Evolutionary conservation across 2,797 vertebrate species (phyloP).

Genomic region (Phalanger gymnotis): DNA sequence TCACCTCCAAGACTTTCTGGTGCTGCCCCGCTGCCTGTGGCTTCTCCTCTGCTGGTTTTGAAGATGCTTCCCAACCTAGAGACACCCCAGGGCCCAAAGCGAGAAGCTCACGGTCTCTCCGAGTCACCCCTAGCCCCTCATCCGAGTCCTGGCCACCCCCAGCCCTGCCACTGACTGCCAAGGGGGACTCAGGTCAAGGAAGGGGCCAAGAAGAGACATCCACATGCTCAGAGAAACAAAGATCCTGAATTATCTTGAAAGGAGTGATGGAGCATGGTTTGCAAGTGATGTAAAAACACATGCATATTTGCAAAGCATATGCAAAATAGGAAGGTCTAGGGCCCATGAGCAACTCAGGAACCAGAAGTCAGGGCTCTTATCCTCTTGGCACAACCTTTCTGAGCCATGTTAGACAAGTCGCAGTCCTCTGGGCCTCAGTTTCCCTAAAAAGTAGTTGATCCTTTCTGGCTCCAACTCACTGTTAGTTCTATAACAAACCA

Average conservation of each 20-base stretch:
- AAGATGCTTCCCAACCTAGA: neutral
- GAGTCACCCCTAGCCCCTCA: neutral
- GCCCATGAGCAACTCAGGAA: neutral
- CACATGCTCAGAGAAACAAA: neutral
- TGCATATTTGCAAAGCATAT: too few relatives aligned
- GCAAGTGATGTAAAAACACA: neutral
- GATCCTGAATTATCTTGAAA: neutral
- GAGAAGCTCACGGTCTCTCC: neutral
- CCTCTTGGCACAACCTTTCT: neutral
- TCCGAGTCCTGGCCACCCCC: neutral
- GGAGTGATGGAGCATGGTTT: neutral
- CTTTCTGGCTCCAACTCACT: neutral
- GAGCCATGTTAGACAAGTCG: neutral
- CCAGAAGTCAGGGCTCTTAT: neutral
- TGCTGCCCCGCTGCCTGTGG: neutral
- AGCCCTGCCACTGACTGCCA: neutral
- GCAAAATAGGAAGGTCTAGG: neutral
- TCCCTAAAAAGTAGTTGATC: neutral
- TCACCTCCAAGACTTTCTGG: neutral
- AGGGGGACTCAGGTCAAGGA: neutral
- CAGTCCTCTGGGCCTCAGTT: neutral
- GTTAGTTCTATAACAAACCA: too few relatives aligned
- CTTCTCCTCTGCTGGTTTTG: neutral
- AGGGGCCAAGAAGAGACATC: neutral
- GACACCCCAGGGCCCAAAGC: neutral